Evolutionary conservation across 2,113 vertebrate genomes (phyloP).

Genomic region (Jaculus jaculus): DNA sequence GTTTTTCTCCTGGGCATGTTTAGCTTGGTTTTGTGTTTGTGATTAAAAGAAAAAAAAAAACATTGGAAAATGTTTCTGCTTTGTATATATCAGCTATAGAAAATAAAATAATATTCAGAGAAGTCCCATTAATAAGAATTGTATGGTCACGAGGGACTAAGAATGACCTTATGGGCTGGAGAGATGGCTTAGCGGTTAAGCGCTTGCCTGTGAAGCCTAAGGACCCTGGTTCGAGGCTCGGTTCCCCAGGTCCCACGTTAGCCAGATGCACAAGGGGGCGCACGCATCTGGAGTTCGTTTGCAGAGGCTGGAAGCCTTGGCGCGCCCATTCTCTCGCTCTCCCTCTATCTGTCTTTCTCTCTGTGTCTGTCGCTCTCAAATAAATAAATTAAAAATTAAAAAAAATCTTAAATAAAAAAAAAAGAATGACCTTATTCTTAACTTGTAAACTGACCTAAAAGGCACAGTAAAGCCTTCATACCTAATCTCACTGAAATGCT

Average conservation of each 20-base stretch:
- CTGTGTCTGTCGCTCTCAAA: no score
- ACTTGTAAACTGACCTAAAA: slow-evolving; percentile 1
- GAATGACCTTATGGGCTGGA: background rate
- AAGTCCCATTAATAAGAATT: background rate
- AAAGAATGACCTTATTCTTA: background rate
- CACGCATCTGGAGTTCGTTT: no score
- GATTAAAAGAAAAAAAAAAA: background rate
- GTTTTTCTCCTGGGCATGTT: background rate
- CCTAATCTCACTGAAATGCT: background rate
- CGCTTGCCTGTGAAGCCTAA: no score
- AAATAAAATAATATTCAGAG: background rate
- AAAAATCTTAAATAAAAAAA: no score
- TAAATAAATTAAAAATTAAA: no score
- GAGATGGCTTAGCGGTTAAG: no score
- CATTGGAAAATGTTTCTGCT: background rate
- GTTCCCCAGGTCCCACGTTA: no score
- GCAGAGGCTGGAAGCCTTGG: no score
- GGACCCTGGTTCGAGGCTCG: no score
- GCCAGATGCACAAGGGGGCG: no score
- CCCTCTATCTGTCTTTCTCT: no score
- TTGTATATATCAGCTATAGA: background rate
- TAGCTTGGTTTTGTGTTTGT: background rate
- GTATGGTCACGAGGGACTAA: background rate
- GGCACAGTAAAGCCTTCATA: background rate
- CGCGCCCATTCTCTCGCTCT: no score